Conservation (phyloP, 2,797 vertebrate genomes). For the Gallinago nigripennis region DNA sequence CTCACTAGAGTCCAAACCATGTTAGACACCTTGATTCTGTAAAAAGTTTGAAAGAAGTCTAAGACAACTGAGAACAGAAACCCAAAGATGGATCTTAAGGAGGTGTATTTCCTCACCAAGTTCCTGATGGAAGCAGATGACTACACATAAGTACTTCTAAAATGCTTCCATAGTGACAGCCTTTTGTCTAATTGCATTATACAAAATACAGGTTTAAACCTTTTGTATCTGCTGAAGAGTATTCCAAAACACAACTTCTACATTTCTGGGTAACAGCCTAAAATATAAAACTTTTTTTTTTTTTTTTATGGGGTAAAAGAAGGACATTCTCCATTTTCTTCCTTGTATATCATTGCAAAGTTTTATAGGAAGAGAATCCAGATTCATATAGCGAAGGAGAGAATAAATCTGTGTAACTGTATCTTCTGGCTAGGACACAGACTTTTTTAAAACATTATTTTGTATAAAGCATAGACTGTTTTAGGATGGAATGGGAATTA, state of each 20-base stretch:
- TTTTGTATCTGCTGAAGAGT: neutral
- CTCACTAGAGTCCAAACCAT: neutral
- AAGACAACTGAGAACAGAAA: neutral
- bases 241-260: neutral
- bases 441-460: neutral
- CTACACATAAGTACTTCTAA: neutral
- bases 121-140: neutral
- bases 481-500: neutral
- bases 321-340: neutral
- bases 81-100: neutral
- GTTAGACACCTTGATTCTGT: neutral
- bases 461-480: neutral
- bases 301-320: neutral
- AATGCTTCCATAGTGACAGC: neutral
- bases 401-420: neutral
- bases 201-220: too few relatives aligned
- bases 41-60: neutral
- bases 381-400: neutral
- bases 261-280: neutral
- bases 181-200: neutral
- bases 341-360: neutral
- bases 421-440: neutral
- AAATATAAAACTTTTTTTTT: accelerated
- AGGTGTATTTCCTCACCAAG: neutral
- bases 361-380: neutral